Conservation (phyloP, 1,140 invertebrate species). For the Stegodyphus mimosarum region DNA sequence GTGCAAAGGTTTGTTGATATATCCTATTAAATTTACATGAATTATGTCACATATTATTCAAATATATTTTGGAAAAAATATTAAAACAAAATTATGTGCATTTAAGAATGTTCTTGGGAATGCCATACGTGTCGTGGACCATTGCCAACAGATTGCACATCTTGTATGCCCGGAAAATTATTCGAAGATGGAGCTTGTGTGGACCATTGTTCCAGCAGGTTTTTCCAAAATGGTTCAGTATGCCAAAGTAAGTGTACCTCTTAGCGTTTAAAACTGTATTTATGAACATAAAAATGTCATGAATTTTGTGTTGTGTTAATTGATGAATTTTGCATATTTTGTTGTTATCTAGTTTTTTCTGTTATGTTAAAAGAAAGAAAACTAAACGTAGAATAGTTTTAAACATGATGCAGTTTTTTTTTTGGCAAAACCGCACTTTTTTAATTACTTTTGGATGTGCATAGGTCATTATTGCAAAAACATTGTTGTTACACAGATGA, state of each 20-base stretch:
- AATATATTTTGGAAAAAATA: background rate
- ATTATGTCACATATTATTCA: background rate
- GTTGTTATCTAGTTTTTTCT: background rate
- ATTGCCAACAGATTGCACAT: slow-evolving; percentile 23
- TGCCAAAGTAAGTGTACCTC: slow-evolving; percentile 34
- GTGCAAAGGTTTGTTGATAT: slow-evolving; percentile 32
- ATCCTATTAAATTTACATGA: background rate
- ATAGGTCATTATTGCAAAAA: too few relatives aligned
- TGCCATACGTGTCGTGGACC: slow-evolving; percentile 46
- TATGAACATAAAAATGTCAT: background rate
- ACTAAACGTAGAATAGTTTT: background rate
- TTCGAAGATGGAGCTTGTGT: slow-evolving; percentile 46
- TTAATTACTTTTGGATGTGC: too few relatives aligned
- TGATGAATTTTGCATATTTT: too few relatives aligned
- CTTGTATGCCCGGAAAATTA: slow-evolving; percentile 30
- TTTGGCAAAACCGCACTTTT: too few relatives aligned
- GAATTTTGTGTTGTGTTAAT: too few relatives aligned
- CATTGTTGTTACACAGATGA: too few relatives aligned
- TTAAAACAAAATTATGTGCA: background rate
- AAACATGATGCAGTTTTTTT: background rate
- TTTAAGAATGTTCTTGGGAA: slow-evolving; percentile 36
- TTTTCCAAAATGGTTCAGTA: slow-evolving; percentile 15
- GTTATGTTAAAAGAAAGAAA: background rate
- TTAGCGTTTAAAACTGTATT: background rate
- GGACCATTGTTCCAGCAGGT: slow-evolving; percentile 26